A percentile compares a stretch with the other conserved stretches of the same genome.
Evolutionary conservation across 2,113 vertebrate genomes (phyloP).

Genomic region (Carassius carassius): DNA sequence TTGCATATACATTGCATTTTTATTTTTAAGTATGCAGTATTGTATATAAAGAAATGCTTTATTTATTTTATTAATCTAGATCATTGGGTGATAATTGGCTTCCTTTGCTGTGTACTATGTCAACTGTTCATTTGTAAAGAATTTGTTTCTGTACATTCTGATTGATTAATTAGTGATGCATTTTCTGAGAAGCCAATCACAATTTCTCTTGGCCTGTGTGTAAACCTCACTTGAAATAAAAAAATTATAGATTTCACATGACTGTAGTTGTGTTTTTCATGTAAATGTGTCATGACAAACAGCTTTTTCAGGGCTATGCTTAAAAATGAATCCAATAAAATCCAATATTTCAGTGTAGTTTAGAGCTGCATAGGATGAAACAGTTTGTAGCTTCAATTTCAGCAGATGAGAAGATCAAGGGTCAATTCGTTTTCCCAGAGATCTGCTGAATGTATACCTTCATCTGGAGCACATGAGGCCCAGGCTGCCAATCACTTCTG

Average conservation of each 20-base stretch:
- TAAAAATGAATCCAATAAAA: background rate
- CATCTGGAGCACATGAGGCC: background rate
- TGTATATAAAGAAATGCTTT: constrained; percentile 20
- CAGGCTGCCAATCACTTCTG: background rate
- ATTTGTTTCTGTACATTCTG: constrained; percentile 12
- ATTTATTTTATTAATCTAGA: constrained; percentile 9
- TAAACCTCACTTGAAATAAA: constrained; percentile 21
- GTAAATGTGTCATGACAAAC: background rate
- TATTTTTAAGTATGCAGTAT: constrained; percentile 19
- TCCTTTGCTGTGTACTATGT: background rate
- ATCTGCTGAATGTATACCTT: constrained; percentile 1
- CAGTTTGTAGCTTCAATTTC: background rate
- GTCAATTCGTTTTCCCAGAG: background rate
- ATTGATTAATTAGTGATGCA: background rate
- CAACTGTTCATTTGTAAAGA: background rate
- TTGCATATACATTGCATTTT: constrained; percentile 17
- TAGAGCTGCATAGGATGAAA: background rate
- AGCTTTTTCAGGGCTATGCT: background rate
- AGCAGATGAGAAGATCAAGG: background rate
- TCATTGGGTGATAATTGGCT: background rate
- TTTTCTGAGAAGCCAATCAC: background rate
- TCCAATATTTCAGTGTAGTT: background rate
- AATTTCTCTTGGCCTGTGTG: background rate
- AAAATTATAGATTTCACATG: background rate
- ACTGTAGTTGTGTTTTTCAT: background rate